phyloP scores from a whole-genome alignment of 1,140 invertebrate species.

The Orussus abietinus region DNA sequence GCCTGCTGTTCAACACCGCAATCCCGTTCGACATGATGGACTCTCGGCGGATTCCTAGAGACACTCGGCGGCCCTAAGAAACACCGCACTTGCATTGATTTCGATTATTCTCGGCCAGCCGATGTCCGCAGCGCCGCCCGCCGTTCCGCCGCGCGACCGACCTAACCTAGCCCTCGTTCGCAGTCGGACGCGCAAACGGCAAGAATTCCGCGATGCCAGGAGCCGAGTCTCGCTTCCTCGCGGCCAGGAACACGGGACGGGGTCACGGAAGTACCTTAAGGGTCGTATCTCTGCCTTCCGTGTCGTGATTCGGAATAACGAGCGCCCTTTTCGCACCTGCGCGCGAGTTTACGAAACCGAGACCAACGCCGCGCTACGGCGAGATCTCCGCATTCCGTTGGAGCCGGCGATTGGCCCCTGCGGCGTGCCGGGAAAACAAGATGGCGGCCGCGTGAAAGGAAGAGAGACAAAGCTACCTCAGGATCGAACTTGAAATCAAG shows the following conservation, averaged over 20 bases:
- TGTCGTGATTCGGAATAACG: not conserved
- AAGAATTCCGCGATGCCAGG: not conserved
- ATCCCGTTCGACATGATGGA: conserved; percentile 21
- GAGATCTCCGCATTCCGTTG: too few relatives aligned
- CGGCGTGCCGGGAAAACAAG: too few relatives aligned
- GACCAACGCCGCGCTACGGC: too few relatives aligned
- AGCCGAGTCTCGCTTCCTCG: not conserved
- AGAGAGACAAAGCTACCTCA: too few relatives aligned
- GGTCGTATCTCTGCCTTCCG: not conserved
- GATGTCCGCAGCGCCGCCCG: too few relatives aligned
- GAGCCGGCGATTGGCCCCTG: too few relatives aligned
- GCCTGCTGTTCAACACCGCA: conserved; percentile 20
- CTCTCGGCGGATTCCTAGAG: conserved; percentile 1
- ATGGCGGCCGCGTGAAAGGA: too few relatives aligned
- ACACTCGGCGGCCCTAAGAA: conserved; percentile 10
- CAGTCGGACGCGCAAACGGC: not conserved
- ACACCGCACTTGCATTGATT: conserved; percentile 28
- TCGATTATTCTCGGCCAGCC: conserved; percentile 19
- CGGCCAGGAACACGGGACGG: conserved; percentile 2
- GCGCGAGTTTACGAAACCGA: too few relatives aligned
- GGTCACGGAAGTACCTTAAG: not conserved
- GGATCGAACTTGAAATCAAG: too few relatives aligned
- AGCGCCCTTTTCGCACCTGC: conserved; percentile 6
- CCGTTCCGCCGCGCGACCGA: conserved; percentile 17
- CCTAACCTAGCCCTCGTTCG: not conserved